phyloP scores from a whole-genome alignment of 2,113 vertebrate genomes.

The Phocoena phocoena region DNA sequence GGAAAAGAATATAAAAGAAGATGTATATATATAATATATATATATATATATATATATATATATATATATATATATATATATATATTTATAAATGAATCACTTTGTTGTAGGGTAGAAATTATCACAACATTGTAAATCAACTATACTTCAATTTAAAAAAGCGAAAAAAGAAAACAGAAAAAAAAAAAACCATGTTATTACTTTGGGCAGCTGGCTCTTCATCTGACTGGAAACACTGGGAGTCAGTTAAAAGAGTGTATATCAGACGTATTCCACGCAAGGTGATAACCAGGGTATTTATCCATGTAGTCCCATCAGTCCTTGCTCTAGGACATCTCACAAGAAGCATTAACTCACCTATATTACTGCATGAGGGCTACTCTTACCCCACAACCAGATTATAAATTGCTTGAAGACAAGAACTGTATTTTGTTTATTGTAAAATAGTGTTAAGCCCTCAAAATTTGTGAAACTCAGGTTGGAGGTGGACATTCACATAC shows the following conservation, averaged over 20 bases:
- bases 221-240: not conserved
- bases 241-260: not conserved
- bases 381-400: not conserved
- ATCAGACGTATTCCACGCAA: not conserved
- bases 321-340: not conserved
- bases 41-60: not conserved
- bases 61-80: not conserved
- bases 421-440: not conserved
- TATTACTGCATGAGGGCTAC: not conserved
- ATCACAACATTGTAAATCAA: not conserved
- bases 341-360: not conserved
- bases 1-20: not conserved
- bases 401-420: not conserved
- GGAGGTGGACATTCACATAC: not conserved
- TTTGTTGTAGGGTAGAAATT: not conserved
- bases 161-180: not conserved
- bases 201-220: not conserved
- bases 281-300: not conserved
- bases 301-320: not conserved
- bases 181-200: not conserved
- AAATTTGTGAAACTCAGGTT: not conserved
- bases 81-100: not conserved
- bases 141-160: not conserved
- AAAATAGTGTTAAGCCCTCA: not conserved
- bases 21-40: not conserved